phyloP scores from a whole-genome alignment of 2,888 invertebrate species.

The Pristionchus arcanus region DNA sequence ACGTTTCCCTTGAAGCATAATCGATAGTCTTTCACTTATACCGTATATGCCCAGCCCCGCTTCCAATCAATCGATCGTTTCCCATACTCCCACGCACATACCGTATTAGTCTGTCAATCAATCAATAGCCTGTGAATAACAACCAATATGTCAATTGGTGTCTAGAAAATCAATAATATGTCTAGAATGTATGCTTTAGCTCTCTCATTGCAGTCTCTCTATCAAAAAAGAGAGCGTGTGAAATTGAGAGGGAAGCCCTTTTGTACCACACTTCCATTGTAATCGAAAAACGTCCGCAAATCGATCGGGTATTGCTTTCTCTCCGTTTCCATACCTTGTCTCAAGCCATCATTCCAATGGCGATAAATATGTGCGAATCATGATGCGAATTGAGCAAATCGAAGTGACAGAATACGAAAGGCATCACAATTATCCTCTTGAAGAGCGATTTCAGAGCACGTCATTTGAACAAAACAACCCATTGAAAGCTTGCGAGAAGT shows the following conservation, averaged over 20 bases:
- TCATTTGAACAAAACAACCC: not conserved
- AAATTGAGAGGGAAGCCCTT: not conserved
- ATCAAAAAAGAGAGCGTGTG: not conserved
- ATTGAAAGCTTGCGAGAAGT: not conserved
- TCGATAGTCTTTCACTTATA: conserved; percentile 50
- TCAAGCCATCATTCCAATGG: conserved; percentile 17
- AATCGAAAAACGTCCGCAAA: conserved; percentile 27
- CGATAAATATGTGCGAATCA: conserved; percentile 30
- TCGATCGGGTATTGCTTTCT: conserved; percentile 23
- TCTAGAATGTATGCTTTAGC: conserved; percentile 41
- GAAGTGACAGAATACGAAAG: not conserved
- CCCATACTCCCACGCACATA: not conserved
- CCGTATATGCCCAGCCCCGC: not conserved
- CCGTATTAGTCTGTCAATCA: conserved; percentile 7
- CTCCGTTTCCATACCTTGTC: not conserved
- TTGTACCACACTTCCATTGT: conserved; percentile 15
- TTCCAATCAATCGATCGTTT: not conserved
- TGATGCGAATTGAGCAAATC: not conserved
- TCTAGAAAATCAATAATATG: too few relatives aligned
- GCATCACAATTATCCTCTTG: conserved; percentile 31
- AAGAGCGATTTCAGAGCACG: not conserved
- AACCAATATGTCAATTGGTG: not conserved
- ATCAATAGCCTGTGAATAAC: conserved; percentile 33
- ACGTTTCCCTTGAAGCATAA: conserved; percentile 12
- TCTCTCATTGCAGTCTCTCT: conserved; percentile 16